Evolutionary conservation across 2,113 vertebrate species (phyloP).

Genomic region (Rostratula benghalensis): DNA sequence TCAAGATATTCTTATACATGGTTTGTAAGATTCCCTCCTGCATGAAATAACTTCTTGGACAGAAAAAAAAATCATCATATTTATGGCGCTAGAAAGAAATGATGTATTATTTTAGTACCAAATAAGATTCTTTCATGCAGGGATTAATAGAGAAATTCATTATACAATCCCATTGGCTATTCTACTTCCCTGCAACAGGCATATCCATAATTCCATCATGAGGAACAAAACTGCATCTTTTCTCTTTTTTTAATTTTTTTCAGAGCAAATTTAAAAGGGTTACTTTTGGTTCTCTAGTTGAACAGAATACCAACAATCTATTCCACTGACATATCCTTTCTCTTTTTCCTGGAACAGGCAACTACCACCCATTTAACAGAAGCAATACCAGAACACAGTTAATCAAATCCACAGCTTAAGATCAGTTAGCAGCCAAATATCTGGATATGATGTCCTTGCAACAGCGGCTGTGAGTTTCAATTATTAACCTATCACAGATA

Average conservation of each 20-base stretch:
- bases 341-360: not conserved
- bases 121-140: not conserved
- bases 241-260: not conserved
- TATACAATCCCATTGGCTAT: not conserved
- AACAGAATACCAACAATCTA: not conserved
- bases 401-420: not conserved
- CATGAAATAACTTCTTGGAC: not conserved
- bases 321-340: not conserved
- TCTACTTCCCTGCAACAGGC: not conserved
- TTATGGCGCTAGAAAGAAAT: not conserved
- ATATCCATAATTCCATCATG: not conserved
- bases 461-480: not conserved
- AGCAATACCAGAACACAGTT: not conserved
- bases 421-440: not conserved
- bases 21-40: not conserved
- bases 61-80: not conserved
- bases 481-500: not conserved
- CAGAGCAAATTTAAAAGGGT: not conserved
- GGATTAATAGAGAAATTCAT: not conserved
- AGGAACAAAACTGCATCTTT: not conserved
- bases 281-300: not conserved
- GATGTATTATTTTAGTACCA: not conserved
- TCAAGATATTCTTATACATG: not conserved
- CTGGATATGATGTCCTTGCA: not conserved
- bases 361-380: not conserved